Base-by-base conservation (phyloP, 2,888 invertebrate genomes). In the Melikaiella ostensackeni region DNA sequence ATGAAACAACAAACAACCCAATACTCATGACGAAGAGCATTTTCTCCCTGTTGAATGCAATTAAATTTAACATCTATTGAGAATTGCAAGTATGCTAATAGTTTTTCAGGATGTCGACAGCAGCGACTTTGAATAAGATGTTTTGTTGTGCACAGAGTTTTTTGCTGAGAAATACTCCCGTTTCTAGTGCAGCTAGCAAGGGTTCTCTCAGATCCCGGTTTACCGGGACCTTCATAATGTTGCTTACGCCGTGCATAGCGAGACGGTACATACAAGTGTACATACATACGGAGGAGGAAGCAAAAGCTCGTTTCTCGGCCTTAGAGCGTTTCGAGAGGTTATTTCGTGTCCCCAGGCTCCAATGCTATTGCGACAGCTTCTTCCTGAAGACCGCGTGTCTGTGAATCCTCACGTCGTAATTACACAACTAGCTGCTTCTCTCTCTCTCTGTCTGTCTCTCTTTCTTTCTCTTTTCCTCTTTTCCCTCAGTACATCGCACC, bases 331-430 rank as follows among this genome's bases (percentile, higher is more conserved):
- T 76, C 66, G 61, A 74, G 75, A 81, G 84, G 83, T 83, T 82
- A 83, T 84, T 84, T 84, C 81, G 79, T 84, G 82, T 84, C 83
- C 83, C 85, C 82, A 62, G 80, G 81, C 79, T 59, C 27, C 24
- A 63, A 77, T 55, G 75, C 75, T 35, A 63, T 55, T 63, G 78
- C 74, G 73, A 76, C 35, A 55, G 57, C 46, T 57, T 74, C 78
- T 76, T 75, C 62, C 27, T 46, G 62, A 55, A 75, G 63, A 74
- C 55, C 73, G 62, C 62, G 63, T 59, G 77, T 86, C 82, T 83
- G 81, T 76, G 82, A 84, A 82, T 83, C 82, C 81, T 83, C 84
- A 80, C 81, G 81, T 79, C 80, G 83, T 84, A 86, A 85, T 86
- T 87, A 86, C 86, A 82, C 81, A 83, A 84, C 64, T 76, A 76